Evolutionary conservation across 2,888 invertebrate genomes (phyloP).

Genomic region (Biston betularia): DNA sequence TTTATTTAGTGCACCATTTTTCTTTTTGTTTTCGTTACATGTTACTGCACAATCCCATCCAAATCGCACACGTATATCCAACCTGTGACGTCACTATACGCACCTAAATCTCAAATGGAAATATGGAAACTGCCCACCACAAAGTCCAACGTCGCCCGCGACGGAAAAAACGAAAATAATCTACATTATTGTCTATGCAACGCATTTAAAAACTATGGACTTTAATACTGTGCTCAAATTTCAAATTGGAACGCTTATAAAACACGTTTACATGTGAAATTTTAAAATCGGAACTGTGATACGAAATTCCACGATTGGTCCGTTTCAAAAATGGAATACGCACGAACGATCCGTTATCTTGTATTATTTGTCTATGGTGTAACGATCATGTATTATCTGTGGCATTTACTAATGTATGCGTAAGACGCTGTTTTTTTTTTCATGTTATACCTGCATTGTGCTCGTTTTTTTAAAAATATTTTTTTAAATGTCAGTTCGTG

Average conservation of each 20-base stretch:
- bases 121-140: constrained; percentile 75
- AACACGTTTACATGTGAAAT: constrained; percentile 17
- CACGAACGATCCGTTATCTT: constrained; percentile 43
- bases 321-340: constrained; percentile 57
- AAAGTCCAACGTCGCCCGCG: constrained; percentile 85
- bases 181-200: constrained; percentile 40
- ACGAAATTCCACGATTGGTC: constrained; percentile 55
- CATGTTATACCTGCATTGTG: constrained; percentile 66
- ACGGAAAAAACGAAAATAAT: constrained; percentile 85
- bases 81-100: constrained; percentile 63
- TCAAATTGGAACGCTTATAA: constrained; percentile 38
- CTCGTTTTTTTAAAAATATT: constrained; percentile 51
- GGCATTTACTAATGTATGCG: constrained; percentile 73
- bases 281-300: constrained; percentile 77
- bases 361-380: constrained; percentile 50
- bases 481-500: constrained; percentile 79
- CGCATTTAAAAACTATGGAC: constrained; percentile 52
- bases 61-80: constrained; percentile 69
- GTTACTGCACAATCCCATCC: constrained; percentile 84
- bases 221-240: constrained; percentile 43
- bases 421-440: constrained; percentile 65
- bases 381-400: constrained; percentile 74
- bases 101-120: constrained; percentile 72
- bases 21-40: constrained; percentile 85
- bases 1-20: constrained; percentile 86